Percentiles rank a stretch among this genome's conserved stretches.
Evolutionary conservation across 1,140 invertebrate genomes (phyloP).

Genomic region (Melanaphis sacchari): DNA sequence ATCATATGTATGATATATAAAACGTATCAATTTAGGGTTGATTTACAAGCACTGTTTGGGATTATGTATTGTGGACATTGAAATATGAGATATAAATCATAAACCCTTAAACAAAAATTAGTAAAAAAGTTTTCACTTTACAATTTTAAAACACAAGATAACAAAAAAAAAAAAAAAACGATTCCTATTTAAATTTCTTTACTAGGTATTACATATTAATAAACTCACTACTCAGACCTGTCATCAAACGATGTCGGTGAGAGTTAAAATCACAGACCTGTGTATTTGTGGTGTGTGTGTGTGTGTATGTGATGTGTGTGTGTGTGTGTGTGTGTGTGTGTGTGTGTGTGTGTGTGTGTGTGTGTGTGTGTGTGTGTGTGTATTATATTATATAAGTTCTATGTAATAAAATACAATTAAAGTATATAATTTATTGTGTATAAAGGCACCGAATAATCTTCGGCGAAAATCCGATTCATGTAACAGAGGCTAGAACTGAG

Average conservation of each 20-base stretch:
- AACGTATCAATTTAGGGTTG: not conserved
- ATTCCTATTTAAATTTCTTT: not conserved
- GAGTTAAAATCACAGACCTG: conserved; percentile 40
- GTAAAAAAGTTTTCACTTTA: not conserved
- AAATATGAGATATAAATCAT: not conserved
- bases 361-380: not conserved
- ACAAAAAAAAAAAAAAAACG: too few relatives aligned
- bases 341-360: too few relatives aligned
- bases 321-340: too few relatives aligned
- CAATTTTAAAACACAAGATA: not conserved
- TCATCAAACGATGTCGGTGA: not conserved
- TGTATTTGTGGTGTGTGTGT: not conserved
- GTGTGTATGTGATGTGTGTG: too few relatives aligned
- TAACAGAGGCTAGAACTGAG: not conserved
- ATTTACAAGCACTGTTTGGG: not conserved
- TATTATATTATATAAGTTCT: not conserved
- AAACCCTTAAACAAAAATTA: not conserved
- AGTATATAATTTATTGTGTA: not conserved
- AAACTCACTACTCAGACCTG: not conserved
- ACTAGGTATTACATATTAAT: not conserved
- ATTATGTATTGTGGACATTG: not conserved
- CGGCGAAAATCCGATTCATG: not conserved
- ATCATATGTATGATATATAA: not conserved
- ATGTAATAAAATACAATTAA: too few relatives aligned
- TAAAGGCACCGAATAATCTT: not conserved